Evolutionary conservation across 1,140 invertebrate genomes (phyloP).

Genomic region (Drosophila ananassae): DNA sequence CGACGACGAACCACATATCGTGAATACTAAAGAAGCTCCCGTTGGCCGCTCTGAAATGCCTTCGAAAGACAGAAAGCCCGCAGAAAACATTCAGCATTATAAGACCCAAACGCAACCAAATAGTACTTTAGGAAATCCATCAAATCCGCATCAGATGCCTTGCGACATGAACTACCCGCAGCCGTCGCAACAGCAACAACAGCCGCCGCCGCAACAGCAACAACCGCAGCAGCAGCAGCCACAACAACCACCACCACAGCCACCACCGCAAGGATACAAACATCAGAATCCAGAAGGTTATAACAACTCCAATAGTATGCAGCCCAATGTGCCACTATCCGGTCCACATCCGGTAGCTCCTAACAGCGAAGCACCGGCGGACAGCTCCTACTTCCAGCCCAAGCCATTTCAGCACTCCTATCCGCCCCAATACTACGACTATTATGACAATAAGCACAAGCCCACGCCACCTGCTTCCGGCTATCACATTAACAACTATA

Average conservation of each 20-base stretch:
- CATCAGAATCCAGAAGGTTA: conserved; percentile 60
- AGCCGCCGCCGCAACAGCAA: conserved; percentile 17
- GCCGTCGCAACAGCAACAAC: conserved; percentile 20
- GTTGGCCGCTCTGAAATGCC: conserved; percentile 22
- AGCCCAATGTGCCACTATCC: conserved; percentile 52
- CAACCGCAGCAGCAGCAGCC: conserved; percentile 13
- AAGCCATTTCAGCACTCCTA: conserved; percentile 66
- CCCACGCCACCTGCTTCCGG: conserved; percentile 40
- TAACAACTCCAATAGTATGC: conserved; percentile 60
- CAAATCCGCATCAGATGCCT: conserved; percentile 49
- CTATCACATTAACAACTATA: conserved; percentile 72
- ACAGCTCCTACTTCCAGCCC: conserved; percentile 60
- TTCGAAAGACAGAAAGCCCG: conserved; percentile 12
- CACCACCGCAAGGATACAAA: conserved; percentile 45
- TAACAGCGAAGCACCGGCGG: conserved; percentile 35
- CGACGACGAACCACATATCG: conserved; percentile 21
- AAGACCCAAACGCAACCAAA: conserved; percentile 50
- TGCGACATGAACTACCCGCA: conserved; percentile 56
- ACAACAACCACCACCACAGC: conserved; percentile 11
- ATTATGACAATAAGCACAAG: conserved; percentile 75
- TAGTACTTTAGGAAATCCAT: conserved; percentile 36
- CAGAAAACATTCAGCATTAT: conserved; percentile 42
- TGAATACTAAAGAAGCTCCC: conserved; percentile 37
- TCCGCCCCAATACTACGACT: conserved; percentile 74
- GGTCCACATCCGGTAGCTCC: conserved; percentile 42